Evolutionary conservation across 2,888 invertebrate species (phyloP).

Genomic region (Diploptera punctata): DNA sequence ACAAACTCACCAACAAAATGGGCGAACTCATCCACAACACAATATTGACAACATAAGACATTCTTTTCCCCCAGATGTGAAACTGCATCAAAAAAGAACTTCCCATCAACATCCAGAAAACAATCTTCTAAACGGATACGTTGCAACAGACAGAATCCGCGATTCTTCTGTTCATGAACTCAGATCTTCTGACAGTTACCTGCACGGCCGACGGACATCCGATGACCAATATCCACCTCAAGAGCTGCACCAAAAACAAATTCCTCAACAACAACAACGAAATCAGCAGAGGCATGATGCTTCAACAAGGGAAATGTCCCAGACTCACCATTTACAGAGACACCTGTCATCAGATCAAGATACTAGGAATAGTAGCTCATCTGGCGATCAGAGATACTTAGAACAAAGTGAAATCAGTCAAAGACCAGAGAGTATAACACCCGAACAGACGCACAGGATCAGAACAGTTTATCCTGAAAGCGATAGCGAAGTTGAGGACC

Average conservation of each 20-base stretch:
- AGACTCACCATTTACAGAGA: neutral
- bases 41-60: no score
- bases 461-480: neutral
- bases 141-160: no score
- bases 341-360: neutral
- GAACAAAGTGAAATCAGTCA: constrained; percentile 21
- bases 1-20: no score
- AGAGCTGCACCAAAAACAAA: neutral
- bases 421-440: constrained; percentile 16
- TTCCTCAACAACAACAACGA: neutral
- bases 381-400: constrained; percentile 1
- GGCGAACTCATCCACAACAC: no score
- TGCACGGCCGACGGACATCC: no score
- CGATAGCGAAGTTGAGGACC: constrained; percentile 33
- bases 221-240: neutral
- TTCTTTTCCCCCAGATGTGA: no score
- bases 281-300: neutral
- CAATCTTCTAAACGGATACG: no score
- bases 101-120: no score
- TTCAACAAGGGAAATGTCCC: neutral
- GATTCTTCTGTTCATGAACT: no score
- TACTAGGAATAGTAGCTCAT: neutral
- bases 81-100: no score
- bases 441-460: neutral
- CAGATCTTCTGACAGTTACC: no score